Evolutionary conservation across 2,113 vertebrate genomes (phyloP), one percentile per base, ranked within the genome.

Genomic region (Ageneiosus marmoratus): DNA sequence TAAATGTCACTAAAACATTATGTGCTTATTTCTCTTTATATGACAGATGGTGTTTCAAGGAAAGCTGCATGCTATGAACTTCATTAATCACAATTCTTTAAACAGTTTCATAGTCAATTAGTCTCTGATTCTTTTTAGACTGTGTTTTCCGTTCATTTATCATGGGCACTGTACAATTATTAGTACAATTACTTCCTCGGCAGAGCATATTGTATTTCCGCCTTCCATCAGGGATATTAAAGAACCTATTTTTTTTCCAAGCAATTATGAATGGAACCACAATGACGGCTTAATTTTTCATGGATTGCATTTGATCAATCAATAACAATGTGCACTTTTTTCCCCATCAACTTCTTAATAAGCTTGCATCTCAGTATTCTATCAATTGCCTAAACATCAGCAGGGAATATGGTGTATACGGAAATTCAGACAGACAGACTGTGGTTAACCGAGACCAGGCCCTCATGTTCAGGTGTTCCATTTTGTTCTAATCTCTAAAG

Each of bases 271-370:
- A 83, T 72, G 72, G 69, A 79, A 84, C 77, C 56, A 73, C 77
- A 53, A 89, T 91, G 90, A 94, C 90, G 89, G 88, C 85, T 87
- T 91, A 88, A 91, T 91, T 91, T 87, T 50, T 41, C 37, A 88
- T 92, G 85, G 89, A 89, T 89, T 91, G 87, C 80, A 79, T 93
- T 93, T 91, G 90, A 91, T 87, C 85, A 89, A 92, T 92, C 88
- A 88, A 91, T 92, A 75, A 79, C 34, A 80, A 76, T 37, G 29
- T 81, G 46, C 46, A 62, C 20, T 85, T 77, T 55, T 63, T 20
- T 20, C 2, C 7, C 50, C 50, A 48, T 20, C 4, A 11, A 58
- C 50, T 63, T 18, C 27, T 60, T 72, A 72, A 76, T 80, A 41
- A 41, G 37, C 37, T 2, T 41, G 50, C 37, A 41, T 77, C 63